A percentile compares a stretch with the other conserved stretches of the same genome.
These are phyloP conservation scores for Tetraodon nigroviridis DNA, from an alignment of 2,113 vertebrate species.

Conservation along the genomic window DNA sequence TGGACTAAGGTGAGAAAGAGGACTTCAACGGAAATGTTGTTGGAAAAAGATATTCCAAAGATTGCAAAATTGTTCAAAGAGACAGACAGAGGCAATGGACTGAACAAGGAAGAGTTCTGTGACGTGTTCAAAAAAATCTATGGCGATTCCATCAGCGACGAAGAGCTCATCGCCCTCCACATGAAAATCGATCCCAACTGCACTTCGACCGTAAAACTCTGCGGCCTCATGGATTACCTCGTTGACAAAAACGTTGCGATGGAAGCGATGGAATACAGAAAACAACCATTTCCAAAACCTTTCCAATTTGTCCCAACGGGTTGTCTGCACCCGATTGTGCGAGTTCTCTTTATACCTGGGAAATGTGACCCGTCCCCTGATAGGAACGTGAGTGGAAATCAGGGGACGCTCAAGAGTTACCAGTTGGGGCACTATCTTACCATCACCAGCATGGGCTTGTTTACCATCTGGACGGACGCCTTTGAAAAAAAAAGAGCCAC, in stretches of 20 bases:
- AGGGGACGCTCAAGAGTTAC: neutral
- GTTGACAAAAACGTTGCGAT: accelerated
- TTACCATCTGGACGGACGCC: slow-evolving; percentile 1
- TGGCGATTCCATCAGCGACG: accelerated
- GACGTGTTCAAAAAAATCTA: accelerated
- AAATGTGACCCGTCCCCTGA: accelerated
- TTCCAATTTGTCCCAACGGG: neutral
- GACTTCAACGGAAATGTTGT: too few relatives aligned
- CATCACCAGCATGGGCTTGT: neutral
- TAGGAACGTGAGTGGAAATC: too few relatives aligned
- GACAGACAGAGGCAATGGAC: neutral
- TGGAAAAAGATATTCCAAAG: neutral
- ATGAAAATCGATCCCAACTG: slow-evolving; percentile 7
- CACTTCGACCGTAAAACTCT: neutral
- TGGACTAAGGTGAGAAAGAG: too few relatives aligned
- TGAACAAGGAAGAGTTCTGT: slow-evolving; percentile 9
- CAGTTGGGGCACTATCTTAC: slow-evolving; percentile 7
- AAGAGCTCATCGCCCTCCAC: neutral
- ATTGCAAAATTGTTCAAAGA: neutral
- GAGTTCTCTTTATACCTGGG: neutral
- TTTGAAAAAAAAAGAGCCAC: neutral
- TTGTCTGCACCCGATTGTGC: neutral
- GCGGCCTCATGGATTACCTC: neutral
- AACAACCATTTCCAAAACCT: neutral
- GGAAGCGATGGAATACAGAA: neutral